Conservation (phyloP, 2,888 invertebrate genomes). For the Deilephila elpenor region DNA sequence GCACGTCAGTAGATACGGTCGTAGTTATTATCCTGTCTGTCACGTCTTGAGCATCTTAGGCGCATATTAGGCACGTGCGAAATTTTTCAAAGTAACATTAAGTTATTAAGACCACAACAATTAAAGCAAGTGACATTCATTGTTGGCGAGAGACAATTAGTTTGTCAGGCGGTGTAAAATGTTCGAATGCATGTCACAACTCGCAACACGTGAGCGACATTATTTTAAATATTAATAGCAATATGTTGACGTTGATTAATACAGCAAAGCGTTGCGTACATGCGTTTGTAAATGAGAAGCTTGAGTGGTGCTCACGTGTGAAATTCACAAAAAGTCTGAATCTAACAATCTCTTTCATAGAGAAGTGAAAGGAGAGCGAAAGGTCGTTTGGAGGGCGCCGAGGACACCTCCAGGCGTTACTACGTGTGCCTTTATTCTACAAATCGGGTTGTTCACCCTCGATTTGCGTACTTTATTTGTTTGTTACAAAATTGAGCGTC, state of each 20-base stretch:
- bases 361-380: slow-evolving; percentile 34
- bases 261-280: background rate
- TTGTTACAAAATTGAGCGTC: background rate
- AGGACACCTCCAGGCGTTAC: slow-evolving; percentile 51
- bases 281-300: background rate
- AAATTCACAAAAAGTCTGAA: background rate
- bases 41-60: background rate
- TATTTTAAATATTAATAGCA: slow-evolving; percentile 21
- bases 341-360: background rate
- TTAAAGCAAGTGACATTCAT: background rate
- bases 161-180: background rate
- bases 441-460: slow-evolving; percentile 46
- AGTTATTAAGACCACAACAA: background rate
- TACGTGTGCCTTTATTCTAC: slow-evolving; percentile 46
- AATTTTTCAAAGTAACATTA: background rate
- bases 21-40: background rate
- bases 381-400: slow-evolving; percentile 61
- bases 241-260: slow-evolving; percentile 18
- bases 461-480: slow-evolving; percentile 32
- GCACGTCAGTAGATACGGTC: background rate
- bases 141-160: slow-evolving; percentile 8
- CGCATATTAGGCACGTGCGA: background rate
- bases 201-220: slow-evolving; percentile 15
- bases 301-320: background rate
- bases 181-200: slow-evolving; percentile 21